Base-by-base conservation (phyloP, 1,140 invertebrate genomes). In the Oreohelix idahoensis region DNA sequence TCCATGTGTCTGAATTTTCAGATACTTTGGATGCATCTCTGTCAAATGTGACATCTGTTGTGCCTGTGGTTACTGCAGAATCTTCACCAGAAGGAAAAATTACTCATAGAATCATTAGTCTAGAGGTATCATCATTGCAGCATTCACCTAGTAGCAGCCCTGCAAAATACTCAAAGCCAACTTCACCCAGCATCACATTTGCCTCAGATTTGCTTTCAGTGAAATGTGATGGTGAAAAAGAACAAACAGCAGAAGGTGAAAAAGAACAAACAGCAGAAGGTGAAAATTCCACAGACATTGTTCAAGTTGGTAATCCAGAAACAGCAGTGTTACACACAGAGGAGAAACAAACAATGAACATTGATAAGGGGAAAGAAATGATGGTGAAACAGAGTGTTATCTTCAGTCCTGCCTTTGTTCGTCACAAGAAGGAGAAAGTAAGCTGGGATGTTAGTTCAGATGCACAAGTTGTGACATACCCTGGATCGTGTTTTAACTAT, bases 371-470 rank as follows among this genome's bases (percentile, higher is more conserved):
- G 20, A 51, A 17, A 2, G 63, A 69, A 45, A 35, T 66, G n/a
- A n/a, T n/a, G 26, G 15, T 49, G 35, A 58, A 71, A 29, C 35
- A 49, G 20, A 17, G 29, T 70, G 10, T 49, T 35, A 29, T 81
- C 32, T 81, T 15, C 45, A 23, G 39, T 32, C 69, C 69, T 20
- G 79, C 79, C 17, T 39, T 81, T 49, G 79, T 81, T 32, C 63
- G 20, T n/a, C 26, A 49, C 42, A 39, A 39, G 32, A 81, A 70
- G 51, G 26, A 49, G 36, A 81, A 51, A 71, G 39, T 81, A 1
- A 66, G 49, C 29, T 81, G 79, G 79, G 38, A 45, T 35, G 39
- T 35, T 23, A 66, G 71, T 36, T 63, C 38, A 13, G 39, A 13
- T 29, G 42, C 20, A 66, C 8, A 77, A 29, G 42, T 4, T 26